phyloP scores from a whole-genome alignment of 92 coral and sea anemone genomes.

The Heteractis magnifica region DNA sequence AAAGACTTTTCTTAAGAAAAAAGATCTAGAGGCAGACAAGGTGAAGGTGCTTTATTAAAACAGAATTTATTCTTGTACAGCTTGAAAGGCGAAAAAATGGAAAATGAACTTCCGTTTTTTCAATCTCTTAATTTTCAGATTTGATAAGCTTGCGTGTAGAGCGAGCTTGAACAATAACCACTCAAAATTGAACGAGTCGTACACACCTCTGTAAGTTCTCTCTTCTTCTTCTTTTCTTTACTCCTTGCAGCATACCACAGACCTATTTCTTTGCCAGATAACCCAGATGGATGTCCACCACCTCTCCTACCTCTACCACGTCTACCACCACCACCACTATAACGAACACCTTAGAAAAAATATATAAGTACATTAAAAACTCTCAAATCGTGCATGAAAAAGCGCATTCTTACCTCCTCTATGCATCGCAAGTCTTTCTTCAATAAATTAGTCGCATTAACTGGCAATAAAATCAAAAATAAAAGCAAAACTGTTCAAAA shows the following conservation, averaged over 20 bases:
- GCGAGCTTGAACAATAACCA: not conserved
- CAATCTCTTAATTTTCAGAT: no score
- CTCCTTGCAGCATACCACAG: constrained; percentile 71
- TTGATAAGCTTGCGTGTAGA: not conserved
- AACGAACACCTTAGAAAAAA: constrained; percentile 40
- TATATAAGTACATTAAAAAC: not conserved
- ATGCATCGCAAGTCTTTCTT: constrained; percentile 26
- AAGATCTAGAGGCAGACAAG: not conserved
- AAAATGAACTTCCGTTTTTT: no score
- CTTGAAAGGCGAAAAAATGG: no score
- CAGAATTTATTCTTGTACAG: no score
- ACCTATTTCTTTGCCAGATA: constrained; percentile 76
- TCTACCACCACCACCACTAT: constrained; percentile 22
- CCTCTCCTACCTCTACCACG: constrained; percentile 44
- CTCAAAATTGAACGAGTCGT: not conserved
- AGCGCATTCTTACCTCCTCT: constrained; percentile 47
- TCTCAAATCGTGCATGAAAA: not conserved
- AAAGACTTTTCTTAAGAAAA: not conserved
- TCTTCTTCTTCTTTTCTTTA: constrained; percentile 47
- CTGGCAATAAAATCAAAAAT: not conserved
- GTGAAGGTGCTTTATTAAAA: not conserved
- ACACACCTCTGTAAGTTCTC: constrained; percentile 67
- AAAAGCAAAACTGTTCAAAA: not conserved
- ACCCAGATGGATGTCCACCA: constrained; percentile 73
- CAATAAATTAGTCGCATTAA: not conserved